Conservation (phyloP, 1,140 invertebrate species). For the Archivesica marissinica region DNA sequence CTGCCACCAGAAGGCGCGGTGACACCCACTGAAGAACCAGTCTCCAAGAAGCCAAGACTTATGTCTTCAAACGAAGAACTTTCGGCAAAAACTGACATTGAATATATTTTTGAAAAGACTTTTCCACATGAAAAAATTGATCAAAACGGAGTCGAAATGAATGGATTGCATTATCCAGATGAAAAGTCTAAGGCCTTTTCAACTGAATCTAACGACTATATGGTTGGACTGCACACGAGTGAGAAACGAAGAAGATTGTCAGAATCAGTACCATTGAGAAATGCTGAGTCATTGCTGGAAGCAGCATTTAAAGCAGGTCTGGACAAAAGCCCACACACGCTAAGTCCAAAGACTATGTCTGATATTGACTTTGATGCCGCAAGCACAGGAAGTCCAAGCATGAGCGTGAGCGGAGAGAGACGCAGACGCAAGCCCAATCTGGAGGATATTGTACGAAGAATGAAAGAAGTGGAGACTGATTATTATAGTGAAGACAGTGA, state of each 20-base stretch:
- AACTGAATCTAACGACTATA: constrained; percentile 6
- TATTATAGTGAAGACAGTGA: constrained; percentile 75
- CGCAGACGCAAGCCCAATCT: constrained; percentile 76
- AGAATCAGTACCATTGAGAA: constrained; percentile 39
- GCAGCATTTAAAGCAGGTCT: constrained; percentile 51
- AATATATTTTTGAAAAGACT: constrained; percentile 59
- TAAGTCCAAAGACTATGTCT: constrained; percentile 67
- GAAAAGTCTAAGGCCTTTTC: not conserved
- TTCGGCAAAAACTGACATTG: constrained; percentile 63
- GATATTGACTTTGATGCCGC: constrained; percentile 61
- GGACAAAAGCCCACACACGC: constrained; percentile 64
- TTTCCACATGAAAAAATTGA: constrained; percentile 32
- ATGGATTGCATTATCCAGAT: constrained; percentile 30
- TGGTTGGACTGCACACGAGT: not conserved
- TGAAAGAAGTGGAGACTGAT: constrained; percentile 70
- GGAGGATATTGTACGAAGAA: constrained; percentile 79
- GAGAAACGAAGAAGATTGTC: constrained; percentile 40
- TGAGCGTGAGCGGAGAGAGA: constrained; percentile 59
- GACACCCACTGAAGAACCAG: constrained; percentile 68
- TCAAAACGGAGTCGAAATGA: constrained; percentile 49
- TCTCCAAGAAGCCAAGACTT: constrained; percentile 37
- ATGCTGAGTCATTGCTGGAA: constrained; percentile 49
- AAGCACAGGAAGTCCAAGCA: constrained; percentile 66
- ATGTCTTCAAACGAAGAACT: constrained; percentile 26
- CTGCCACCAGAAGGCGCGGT: constrained; percentile 70